Evolutionary conservation across 2,888 invertebrate genomes (phyloP).

Genomic region (Drosophila colorata): DNA sequence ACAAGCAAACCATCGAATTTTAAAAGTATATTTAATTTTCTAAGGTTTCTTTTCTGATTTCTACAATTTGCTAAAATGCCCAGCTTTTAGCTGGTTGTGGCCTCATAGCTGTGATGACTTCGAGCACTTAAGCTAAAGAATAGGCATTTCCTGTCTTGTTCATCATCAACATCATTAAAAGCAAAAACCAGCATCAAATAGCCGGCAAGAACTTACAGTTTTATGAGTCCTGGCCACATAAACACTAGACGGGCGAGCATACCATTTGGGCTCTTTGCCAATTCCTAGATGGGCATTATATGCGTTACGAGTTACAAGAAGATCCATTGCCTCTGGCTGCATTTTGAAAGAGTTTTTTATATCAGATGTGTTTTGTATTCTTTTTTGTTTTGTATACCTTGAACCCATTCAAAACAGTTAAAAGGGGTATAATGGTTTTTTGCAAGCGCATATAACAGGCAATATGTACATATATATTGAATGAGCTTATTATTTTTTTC

Average conservation of each 20-base stretch:
- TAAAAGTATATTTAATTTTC: neutral
- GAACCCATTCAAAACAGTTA: too few species aligned
- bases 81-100: slow-evolving; percentile 2
- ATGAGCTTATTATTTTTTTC: too few species aligned
- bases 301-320: slow-evolving; percentile 53
- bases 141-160: slow-evolving; percentile 64
- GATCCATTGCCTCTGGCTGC: slow-evolving; percentile 70
- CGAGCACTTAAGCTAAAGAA: slow-evolving; percentile 54
- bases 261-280: slow-evolving; percentile 60
- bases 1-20: too few species aligned
- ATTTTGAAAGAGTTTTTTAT: slow-evolving; percentile 49
- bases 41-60: neutral
- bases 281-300: slow-evolving; percentile 58
- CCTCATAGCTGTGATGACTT: slow-evolving; percentile 8
- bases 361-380: slow-evolving; percentile 37
- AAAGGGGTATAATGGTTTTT: too few species aligned
- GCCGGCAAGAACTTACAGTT: slow-evolving; percentile 49
- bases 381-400: neutral
- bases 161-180: slow-evolving; percentile 63
- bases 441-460: too few species aligned
- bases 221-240: slow-evolving; percentile 68
- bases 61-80: neutral
- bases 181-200: slow-evolving; percentile 21
- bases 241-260: slow-evolving; percentile 34
- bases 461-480: too few species aligned